Conservation (phyloP, 2,888 invertebrate genomes). For the Sinhomidia bicolor region DNA sequence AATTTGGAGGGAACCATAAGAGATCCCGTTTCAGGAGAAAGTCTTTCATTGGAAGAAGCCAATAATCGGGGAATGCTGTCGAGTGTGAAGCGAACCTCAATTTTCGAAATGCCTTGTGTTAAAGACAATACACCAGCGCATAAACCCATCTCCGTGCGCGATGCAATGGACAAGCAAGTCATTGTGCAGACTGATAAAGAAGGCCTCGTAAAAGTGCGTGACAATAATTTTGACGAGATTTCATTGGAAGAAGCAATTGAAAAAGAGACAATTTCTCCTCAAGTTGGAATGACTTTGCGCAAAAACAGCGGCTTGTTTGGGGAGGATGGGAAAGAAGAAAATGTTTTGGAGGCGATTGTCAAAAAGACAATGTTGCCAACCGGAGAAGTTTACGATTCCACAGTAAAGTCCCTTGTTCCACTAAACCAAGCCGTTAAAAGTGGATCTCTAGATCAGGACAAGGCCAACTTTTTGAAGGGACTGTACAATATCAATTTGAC, state of each 20-base stretch:
- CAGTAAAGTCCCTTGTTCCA: constrained; percentile 88
- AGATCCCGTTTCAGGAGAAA: constrained; percentile 88
- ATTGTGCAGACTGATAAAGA: constrained; percentile 82
- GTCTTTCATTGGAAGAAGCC: constrained; percentile 91
- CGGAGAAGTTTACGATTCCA: constrained; percentile 91
- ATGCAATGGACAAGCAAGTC: constrained; percentile 88
- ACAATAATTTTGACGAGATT: constrained; percentile 55
- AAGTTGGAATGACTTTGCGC: constrained; percentile 84
- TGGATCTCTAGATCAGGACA: constrained; percentile 92
- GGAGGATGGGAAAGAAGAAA: constrained; percentile 81
- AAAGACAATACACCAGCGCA: constrained; percentile 89
- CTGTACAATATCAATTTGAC: constrained; percentile 93
- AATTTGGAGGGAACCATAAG: constrained; percentile 86
- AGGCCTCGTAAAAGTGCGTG: constrained; percentile 82
- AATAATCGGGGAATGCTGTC: constrained; percentile 94
- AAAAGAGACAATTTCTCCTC: constrained; percentile 88
- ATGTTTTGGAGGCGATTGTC: constrained; percentile 93
- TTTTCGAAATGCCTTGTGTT: constrained; percentile 96
- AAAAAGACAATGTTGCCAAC: constrained; percentile 93
- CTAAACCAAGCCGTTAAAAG: constrained; percentile 93
- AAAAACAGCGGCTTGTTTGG: constrained; percentile 75
- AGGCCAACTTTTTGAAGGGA: constrained; percentile 92
- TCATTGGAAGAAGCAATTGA: constrained; percentile 90
- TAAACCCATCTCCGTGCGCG: constrained; percentile 92
- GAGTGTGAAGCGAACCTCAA: constrained; percentile 92